Evolutionary conservation across 2,113 vertebrate genomes (phyloP).

Genomic region (Gobio gobio): DNA sequence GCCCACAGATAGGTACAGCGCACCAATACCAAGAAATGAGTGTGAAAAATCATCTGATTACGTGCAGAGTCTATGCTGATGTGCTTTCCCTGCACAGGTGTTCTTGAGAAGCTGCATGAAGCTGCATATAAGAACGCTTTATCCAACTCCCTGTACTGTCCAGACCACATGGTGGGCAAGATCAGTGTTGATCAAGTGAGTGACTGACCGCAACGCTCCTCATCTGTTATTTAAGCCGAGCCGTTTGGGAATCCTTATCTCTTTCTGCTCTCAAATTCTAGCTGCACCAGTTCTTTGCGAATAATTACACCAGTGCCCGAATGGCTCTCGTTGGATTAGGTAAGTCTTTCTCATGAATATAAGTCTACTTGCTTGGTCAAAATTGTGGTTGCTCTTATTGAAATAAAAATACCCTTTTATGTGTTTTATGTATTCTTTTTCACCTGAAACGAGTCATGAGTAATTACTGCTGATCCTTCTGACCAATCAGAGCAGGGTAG

Average conservation of each 20-base stretch:
- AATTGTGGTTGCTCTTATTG: no score
- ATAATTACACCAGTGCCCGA: slow-evolving; percentile 86
- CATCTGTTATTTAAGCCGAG: not conserved
- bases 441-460: no score
- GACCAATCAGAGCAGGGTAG: no score
- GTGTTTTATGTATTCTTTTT: no score
- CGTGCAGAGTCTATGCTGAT: not conserved
- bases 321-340: slow-evolving; percentile 86
- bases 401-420: no score
- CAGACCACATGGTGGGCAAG: slow-evolving; percentile 82
- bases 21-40: no score
- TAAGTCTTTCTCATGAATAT: slow-evolving; percentile 54
- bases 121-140: slow-evolving; percentile 76
- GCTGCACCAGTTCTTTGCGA: slow-evolving; percentile 87
- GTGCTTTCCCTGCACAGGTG: slow-evolving; percentile 68
- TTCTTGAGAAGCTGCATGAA: slow-evolving; percentile 88
- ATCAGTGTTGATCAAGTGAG: slow-evolving; percentile 11
- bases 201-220: not conserved
- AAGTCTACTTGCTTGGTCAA: no score
- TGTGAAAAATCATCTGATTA: not conserved
- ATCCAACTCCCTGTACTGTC: slow-evolving; percentile 91
- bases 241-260: not conserved
- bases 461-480: no score
- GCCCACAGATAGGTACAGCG: slow-evolving; percentile 83
- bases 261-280: slow-evolving; percentile 63